phyloP scores from a whole-genome alignment of 2,888 invertebrate genomes.

The Dynastes grantii region DNA sequence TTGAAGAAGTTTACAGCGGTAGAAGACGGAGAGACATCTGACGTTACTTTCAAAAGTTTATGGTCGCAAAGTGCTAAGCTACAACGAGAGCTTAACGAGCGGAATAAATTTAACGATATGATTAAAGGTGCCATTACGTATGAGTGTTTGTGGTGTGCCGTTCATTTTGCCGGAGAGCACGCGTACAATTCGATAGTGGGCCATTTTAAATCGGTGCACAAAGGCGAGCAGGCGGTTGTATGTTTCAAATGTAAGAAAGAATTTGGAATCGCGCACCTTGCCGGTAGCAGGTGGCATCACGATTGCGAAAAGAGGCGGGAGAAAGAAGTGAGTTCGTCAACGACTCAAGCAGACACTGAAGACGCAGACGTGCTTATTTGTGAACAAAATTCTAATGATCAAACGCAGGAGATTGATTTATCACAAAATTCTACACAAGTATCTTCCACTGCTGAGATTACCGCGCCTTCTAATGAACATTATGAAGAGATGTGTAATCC shows the following conservation, averaged over 20 bases:
- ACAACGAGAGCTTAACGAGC: background rate
- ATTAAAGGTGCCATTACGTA: conserved; percentile 52
- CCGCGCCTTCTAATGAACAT: too few relatives aligned
- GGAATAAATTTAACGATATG: conserved; percentile 24
- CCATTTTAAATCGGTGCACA: conserved; percentile 53
- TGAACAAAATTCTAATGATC: too few relatives aligned
- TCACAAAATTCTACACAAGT: too few relatives aligned
- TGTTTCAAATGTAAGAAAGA: conserved; percentile 53
- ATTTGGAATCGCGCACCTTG: conserved; percentile 43
- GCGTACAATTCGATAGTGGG: conserved; percentile 23
- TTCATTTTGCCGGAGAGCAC: conserved; percentile 30
- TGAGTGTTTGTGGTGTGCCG: conserved; percentile 50
- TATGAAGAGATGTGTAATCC: too few relatives aligned
- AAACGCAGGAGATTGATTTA: too few relatives aligned
- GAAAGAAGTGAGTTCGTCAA: background rate
- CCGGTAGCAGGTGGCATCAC: conserved; percentile 53
- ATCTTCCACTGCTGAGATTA: too few relatives aligned
- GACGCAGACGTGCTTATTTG: background rate
- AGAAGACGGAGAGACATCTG: conserved; percentile 38
- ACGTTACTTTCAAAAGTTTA: conserved; percentile 48
- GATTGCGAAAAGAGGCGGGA: conserved; percentile 39
- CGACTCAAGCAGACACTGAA: background rate
- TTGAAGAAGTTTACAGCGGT: conserved; percentile 49
- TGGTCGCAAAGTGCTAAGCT: conserved; percentile 1
- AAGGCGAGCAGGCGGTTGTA: conserved; percentile 51